A percentile compares a stretch with the other conserved stretches of the same genome.
These are phyloP conservation scores for Lordiphosa collinella DNA, from an alignment of 1,140 invertebrate genomes.

Conservation along the genomic window DNA sequence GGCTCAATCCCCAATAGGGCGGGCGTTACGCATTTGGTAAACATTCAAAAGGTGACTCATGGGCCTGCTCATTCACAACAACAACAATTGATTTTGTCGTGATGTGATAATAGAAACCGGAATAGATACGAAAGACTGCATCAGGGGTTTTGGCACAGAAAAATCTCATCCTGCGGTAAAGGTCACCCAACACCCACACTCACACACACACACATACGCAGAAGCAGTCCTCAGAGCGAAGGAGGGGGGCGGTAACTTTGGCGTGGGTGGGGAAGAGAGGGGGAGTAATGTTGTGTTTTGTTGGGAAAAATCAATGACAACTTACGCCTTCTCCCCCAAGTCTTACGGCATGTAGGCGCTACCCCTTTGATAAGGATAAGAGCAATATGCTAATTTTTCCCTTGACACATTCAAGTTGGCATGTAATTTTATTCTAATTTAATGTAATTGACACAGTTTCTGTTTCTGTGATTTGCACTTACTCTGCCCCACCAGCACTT, in stretches of 20 bases:
- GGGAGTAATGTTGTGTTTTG: neutral
- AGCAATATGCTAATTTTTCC: conserved; percentile 4
- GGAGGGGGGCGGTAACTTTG: neutral
- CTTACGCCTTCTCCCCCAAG: neutral
- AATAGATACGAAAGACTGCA: neutral
- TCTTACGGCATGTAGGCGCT: conserved; percentile 3
- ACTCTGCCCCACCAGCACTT: conserved; percentile 35
- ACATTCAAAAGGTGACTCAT: neutral
- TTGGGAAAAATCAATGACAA: conserved; percentile 14
- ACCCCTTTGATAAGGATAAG: neutral
- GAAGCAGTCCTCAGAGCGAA: neutral
- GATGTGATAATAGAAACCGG: neutral
- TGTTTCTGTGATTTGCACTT: conserved; percentile 1
- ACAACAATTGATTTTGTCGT: conserved; percentile 4
- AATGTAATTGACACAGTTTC: neutral
- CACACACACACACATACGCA: neutral
- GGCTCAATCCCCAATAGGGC: no score
- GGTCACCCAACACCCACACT: neutral
- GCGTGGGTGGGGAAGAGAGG: neutral
- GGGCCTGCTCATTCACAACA: neutral
- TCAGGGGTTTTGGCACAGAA: no score
- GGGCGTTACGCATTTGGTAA: neutral
- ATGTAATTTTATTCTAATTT: neutral
- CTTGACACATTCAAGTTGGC: no score
- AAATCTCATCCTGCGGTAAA: neutral